Base-by-base conservation (phyloP, 2,888 invertebrate genomes). In the Mesorhabditis sp. region DNA sequence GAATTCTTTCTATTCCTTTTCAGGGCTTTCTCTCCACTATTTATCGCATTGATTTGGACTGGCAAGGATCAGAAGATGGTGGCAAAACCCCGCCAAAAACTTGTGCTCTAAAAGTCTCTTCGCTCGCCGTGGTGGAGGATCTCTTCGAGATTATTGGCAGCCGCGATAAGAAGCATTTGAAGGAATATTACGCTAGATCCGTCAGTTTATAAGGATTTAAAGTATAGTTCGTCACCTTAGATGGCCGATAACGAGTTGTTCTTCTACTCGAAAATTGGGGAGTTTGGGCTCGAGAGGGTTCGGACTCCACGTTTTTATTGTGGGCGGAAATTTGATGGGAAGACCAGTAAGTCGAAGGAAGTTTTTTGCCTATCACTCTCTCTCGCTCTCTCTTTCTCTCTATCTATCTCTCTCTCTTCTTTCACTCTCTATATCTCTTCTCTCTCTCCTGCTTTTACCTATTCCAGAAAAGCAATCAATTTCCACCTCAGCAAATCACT, bases 101-200 rank as follows among this genome's bases (percentile, higher is more conserved):
- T 13, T 50, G 58, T 50, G 58, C 58, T n/a, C 58, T 50, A 13
- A 50, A 50, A 50, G 58, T 50, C 10, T 50, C 58, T 13, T 13
- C 58, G n/a, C n/a, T 50, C 10, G 58, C 1, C n/a, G 58, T 50
- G 58, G n/a, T 50, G 10, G n/a, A 50, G 58, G 58, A 50, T 10
- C 58, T 50, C n/a, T 50, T 50, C n/a, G 58, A 50, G 10, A 50
- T 13, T 50, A n/a, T 50, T 50, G 58, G 58, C 58, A 50, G 58
- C n/a, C 0, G 58, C 10, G 10, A 50, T 10, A 50, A 50, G 58
- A 50, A 50, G n/a, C 58, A 50, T 50, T 50, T 50, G 58, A n/a
- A 10, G 7, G 58, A 50, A 50, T 50, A 50, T 50, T 50, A 50
- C n/a, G 58, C 58, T 10, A n/a, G 10, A 50, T 50, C 58, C 10